Evolutionary conservation across 2,888 invertebrate species (phyloP).

Genomic region (Eristalinus sepulchralis): DNA sequence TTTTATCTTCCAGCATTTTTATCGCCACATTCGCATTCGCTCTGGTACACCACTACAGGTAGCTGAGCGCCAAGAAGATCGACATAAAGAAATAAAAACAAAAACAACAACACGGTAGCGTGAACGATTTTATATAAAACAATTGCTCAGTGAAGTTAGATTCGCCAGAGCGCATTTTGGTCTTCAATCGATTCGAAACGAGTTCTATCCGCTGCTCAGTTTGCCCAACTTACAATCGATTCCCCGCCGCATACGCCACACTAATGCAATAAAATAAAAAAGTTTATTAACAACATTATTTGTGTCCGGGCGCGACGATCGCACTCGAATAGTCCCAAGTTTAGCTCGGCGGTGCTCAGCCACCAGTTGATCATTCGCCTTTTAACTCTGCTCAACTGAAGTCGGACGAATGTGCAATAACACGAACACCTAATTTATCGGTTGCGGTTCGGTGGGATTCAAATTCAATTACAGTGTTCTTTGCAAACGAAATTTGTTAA

Average conservation of each 20-base stretch:
- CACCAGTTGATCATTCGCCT: slow-evolving; percentile 62
- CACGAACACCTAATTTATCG: slow-evolving; percentile 13
- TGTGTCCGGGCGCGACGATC: slow-evolving; percentile 36
- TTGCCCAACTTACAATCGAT: slow-evolving; percentile 33
- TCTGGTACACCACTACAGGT: background rate
- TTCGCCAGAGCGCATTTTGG: slow-evolving; percentile 29
- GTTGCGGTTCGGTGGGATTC: slow-evolving; percentile 41
- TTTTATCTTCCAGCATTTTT: slow-evolving; percentile 1
- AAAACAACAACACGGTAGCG: slow-evolving; percentile 5
- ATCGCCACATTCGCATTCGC: background rate
- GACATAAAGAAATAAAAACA: slow-evolving; percentile 11
- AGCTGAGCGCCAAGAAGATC: background rate
- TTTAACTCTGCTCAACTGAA: slow-evolving; percentile 62
- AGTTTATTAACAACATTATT: slow-evolving; percentile 49
- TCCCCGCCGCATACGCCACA: background rate
- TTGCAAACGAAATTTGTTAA: background rate
- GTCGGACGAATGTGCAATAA: slow-evolving; percentile 60
- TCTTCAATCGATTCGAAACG: slow-evolving; percentile 26
- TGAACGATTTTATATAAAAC: slow-evolving; percentile 42
- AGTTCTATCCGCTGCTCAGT: slow-evolving; percentile 29
- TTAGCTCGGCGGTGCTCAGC: slow-evolving; percentile 38
- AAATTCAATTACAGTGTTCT: slow-evolving; percentile 18
- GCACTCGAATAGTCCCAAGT: slow-evolving; percentile 33
- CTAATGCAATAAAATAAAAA: slow-evolving; percentile 41
- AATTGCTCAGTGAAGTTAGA: slow-evolving; percentile 16